These are phyloP conservation scores for Theretra japonica DNA, from an alignment of 2,888 invertebrate genomes.

Conservation along the genomic window DNA sequence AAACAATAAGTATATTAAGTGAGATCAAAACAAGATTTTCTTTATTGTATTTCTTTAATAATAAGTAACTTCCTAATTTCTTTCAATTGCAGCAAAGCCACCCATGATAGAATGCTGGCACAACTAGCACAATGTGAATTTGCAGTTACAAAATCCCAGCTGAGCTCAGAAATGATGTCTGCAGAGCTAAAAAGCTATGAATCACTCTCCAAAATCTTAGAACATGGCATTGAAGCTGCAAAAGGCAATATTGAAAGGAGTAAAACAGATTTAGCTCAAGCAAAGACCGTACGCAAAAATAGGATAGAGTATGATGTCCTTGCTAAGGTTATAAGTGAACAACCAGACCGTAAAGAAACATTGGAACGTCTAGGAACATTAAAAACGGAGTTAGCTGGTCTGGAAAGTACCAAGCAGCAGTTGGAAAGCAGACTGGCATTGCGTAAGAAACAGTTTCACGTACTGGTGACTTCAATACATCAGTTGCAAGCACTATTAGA, in stretches of 20 bases:
- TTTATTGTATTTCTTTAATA: neutral
- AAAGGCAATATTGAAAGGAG: constrained; percentile 92
- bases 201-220: constrained; percentile 89
- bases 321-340: constrained; percentile 95
- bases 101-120: constrained; percentile 91
- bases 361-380: constrained; percentile 87
- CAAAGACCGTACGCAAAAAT: constrained; percentile 94
- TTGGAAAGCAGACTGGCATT: constrained; percentile 91
- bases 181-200: constrained; percentile 93
- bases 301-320: constrained; percentile 96
- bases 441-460: constrained; percentile 95
- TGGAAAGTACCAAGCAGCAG: constrained; percentile 89
- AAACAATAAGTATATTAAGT: neutral
- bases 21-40: neutral
- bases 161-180: constrained; percentile 92
- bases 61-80: neutral
- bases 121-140: constrained; percentile 95
- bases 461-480: constrained; percentile 93
- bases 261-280: constrained; percentile 91
- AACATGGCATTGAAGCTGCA: constrained; percentile 91
- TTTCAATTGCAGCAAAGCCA: constrained; percentile 83
- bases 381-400: constrained; percentile 88
- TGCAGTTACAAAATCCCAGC: constrained; percentile 92
- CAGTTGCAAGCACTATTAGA: constrained; percentile 92
- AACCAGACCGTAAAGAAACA: constrained; percentile 94